Conservation (phyloP, 2,797 vertebrate genomes). For the Nyctalus aviator region DNA sequence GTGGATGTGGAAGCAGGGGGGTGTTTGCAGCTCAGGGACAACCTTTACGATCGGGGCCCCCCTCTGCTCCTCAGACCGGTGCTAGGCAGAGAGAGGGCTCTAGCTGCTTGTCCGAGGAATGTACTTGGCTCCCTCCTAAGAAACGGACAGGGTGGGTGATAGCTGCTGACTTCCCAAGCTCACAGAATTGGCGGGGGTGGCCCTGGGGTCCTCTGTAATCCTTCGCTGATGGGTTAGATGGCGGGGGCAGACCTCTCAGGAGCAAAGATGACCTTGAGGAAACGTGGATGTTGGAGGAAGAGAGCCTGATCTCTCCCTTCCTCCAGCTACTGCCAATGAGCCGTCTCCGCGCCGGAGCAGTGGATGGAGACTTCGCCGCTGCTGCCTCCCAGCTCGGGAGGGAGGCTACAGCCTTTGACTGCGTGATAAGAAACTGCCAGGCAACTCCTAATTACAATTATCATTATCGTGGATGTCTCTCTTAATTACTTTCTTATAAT, state of each 20-base stretch:
- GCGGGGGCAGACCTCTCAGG: constrained; percentile 46
- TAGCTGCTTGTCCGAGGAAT: neutral
- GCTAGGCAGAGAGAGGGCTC: neutral
- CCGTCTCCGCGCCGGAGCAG: neutral
- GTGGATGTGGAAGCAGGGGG: neutral
- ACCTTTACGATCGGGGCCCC: neutral
- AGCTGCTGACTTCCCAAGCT: constrained; percentile 29
- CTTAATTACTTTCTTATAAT: constrained; percentile 85
- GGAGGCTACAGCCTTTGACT: constrained; percentile 70
- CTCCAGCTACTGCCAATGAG: constrained; percentile 60
- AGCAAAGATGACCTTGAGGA: constrained; percentile 76
- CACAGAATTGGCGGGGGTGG: neutral
- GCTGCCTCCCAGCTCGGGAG: constrained; percentile 53
- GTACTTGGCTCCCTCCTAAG: neutral
- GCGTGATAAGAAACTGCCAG: constrained; percentile 72
- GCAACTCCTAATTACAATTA: constrained; percentile 83
- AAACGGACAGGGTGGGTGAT: neutral
- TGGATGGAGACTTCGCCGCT: neutral
- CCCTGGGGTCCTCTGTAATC: constrained; percentile 1
- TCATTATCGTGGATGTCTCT: constrained; percentile 83
- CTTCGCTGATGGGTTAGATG: constrained; percentile 38
- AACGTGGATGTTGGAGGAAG: constrained; percentile 6
- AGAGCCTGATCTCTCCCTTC: constrained; percentile 68
- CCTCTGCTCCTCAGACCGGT: neutral
- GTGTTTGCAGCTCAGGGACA: neutral